Evolutionary conservation across 2,797 vertebrate species (phyloP), one percentile per base, ranked within the genome.

Genomic region (Chaenodraco wilsoni): DNA sequence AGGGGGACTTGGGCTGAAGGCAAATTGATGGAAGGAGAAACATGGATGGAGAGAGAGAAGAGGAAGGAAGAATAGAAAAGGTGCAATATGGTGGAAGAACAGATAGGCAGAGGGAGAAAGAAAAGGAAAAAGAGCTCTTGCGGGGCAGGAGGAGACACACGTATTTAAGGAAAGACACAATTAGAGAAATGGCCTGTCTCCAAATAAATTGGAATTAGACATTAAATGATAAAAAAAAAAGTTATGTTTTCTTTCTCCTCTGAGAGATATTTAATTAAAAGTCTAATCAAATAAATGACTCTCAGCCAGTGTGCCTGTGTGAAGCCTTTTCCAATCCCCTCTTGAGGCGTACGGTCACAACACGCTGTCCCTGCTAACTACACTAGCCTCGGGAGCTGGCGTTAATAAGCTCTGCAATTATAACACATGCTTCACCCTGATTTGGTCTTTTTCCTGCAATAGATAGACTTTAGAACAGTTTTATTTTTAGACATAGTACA

Each of bases 201-300:
- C 77, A 88, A 91, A 89, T 89, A 92, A 89, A 91, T 88, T 87
- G 49, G 83, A 90, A 91, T 90, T 86, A 86, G 77, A 90, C 83
- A 90, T 91, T 88, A 89, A 92, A 90, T 92, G 84, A 92, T 89
- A 82, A 86, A 90, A 82, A 89, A 89, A 88, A 72, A 79, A 77
- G 43, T 69, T 65, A 43, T 48, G 37, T 80, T 74, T 69, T 72
- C 66, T 75, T 27, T 51, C 64, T 68, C 88, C 85, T 88, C 44
- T 3, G 86, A 88, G 87, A 88, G 84, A 89, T 90, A 91, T 91
- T 92, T 92, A 91, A 93, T 93, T 92, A 90, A 92, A 93, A 92
- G 90, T 92, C 91, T 84, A 91, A 93, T 93, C 91, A 91, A 91
- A 91, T 93, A 92, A 91, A 91, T 92, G 82, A 90, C 83, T 90